Conservation (phyloP, 2,888 invertebrate species). For the Drosophila incognita region DNA sequence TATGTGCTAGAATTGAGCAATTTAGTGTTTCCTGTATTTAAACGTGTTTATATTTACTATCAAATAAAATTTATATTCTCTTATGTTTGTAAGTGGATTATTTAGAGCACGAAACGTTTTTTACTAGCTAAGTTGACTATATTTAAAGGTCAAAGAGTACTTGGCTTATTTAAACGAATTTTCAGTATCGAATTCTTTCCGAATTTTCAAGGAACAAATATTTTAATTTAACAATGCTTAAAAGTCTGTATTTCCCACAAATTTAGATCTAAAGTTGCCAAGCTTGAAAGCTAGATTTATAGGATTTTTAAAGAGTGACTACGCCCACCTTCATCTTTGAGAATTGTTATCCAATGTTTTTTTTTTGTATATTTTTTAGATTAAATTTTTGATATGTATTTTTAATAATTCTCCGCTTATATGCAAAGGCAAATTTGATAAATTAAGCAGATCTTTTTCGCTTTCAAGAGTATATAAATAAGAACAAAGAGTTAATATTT, state of each 20-base stretch:
- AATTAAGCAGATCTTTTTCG: no score
- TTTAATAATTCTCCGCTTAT: no score
- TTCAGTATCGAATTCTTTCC: not conserved
- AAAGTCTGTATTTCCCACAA: not conserved
- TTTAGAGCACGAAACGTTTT: not conserved
- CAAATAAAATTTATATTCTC: slow-evolving; percentile 33
- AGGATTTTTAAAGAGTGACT: no score
- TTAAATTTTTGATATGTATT: no score
- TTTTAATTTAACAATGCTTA: not conserved
- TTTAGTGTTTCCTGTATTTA: slow-evolving; percentile 15
- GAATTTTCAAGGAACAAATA: not conserved
- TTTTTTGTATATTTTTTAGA: no score
- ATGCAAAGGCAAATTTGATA: no score
- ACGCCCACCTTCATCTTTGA: no score
- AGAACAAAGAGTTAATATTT: not conserved
- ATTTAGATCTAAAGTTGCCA: not conserved
- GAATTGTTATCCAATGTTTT: no score
- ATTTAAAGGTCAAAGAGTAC: not conserved
- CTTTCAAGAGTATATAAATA: not conserved
- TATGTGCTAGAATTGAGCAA: slow-evolving; percentile 33
- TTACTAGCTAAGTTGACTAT: not conserved
- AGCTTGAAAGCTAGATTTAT: no score
- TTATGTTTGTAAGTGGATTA: slow-evolving; percentile 7
- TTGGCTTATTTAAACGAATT: not conserved
- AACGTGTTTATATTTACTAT: slow-evolving; percentile 5